phyloP scores from a whole-genome alignment of 2,888 invertebrate genomes.

The Maniola hyperantus region DNA sequence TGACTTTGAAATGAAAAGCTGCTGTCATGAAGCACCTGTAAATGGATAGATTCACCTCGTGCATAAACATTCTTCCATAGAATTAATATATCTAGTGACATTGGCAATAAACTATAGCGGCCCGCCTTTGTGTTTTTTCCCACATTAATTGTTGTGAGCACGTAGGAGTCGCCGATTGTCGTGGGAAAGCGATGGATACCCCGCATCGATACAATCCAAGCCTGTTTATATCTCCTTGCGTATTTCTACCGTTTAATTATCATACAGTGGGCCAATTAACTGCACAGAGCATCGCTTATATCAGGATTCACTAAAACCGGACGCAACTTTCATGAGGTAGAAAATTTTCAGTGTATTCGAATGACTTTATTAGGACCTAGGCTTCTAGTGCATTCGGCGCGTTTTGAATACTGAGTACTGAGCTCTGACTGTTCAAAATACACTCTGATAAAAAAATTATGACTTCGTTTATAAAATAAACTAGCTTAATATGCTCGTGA shows the following conservation, averaged over 20 bases:
- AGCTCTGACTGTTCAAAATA: too few relatives aligned
- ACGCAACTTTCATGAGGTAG: too few relatives aligned
- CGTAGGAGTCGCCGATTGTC: slow-evolving; percentile 56
- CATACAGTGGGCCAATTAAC: not conserved
- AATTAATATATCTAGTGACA: slow-evolving; percentile 61
- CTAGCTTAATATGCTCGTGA: too few relatives aligned
- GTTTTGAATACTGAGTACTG: too few relatives aligned
- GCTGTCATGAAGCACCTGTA: too few relatives aligned
- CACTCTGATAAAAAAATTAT: too few relatives aligned
- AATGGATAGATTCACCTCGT: slow-evolving; percentile 56
- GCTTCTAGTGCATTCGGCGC: too few relatives aligned
- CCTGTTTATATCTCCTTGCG: slow-evolving; percentile 30
- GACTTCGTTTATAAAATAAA: too few relatives aligned
- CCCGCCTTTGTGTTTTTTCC: slow-evolving; percentile 60
- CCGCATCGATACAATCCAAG: slow-evolving; percentile 28
- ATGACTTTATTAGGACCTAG: too few relatives aligned
- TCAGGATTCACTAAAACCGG: too few relatives aligned
- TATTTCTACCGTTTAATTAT: slow-evolving; percentile 10
- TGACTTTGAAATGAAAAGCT: slow-evolving; percentile 13
- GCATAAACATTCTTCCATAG: slow-evolving; percentile 54
- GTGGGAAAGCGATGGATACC: slow-evolving; percentile 45
- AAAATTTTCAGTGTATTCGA: too few relatives aligned
- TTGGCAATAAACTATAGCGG: slow-evolving; percentile 62
- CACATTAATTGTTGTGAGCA: slow-evolving; percentile 53
- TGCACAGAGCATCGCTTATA: not conserved